phyloP scores from a whole-genome alignment of 2,113 vertebrate genomes.

The Neoarius graeffei region DNA sequence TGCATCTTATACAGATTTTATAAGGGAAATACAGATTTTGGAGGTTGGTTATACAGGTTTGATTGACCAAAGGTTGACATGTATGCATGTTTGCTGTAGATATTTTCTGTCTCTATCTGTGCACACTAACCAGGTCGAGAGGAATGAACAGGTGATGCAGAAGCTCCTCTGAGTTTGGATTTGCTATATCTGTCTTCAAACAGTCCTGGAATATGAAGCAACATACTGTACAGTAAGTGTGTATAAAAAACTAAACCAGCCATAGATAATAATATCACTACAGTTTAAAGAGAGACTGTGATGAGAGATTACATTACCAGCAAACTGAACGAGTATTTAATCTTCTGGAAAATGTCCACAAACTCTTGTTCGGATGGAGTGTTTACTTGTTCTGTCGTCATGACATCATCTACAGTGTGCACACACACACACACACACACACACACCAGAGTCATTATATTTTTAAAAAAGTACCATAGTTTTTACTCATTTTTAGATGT shows the following conservation, averaged over 20 bases:
- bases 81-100: background rate
- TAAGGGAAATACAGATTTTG: no score
- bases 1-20: no score
- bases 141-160: slow-evolving; percentile 82
- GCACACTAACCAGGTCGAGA: slow-evolving; percentile 74
- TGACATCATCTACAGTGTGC: slow-evolving; percentile 67
- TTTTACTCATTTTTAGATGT: background rate
- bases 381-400: slow-evolving; percentile 73
- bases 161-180: slow-evolving; percentile 78
- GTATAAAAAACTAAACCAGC: background rate
- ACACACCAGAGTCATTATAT: background rate
- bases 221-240: background rate
- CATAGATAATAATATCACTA: background rate
- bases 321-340: slow-evolving; percentile 84
- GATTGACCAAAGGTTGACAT: no score
- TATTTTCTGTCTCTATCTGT: background rate
- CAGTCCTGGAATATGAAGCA: slow-evolving; percentile 70
- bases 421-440: background rate
- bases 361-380: slow-evolving; percentile 79
- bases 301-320: slow-evolving; percentile 73
- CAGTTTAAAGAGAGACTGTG: background rate
- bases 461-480: background rate
- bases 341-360: slow-evolving; percentile 80
- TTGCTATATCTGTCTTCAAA: slow-evolving; percentile 73
- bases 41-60: no score